Evolutionary conservation across 2,797 vertebrate genomes (phyloP).

Genomic region (Esox masquinongy): DNA sequence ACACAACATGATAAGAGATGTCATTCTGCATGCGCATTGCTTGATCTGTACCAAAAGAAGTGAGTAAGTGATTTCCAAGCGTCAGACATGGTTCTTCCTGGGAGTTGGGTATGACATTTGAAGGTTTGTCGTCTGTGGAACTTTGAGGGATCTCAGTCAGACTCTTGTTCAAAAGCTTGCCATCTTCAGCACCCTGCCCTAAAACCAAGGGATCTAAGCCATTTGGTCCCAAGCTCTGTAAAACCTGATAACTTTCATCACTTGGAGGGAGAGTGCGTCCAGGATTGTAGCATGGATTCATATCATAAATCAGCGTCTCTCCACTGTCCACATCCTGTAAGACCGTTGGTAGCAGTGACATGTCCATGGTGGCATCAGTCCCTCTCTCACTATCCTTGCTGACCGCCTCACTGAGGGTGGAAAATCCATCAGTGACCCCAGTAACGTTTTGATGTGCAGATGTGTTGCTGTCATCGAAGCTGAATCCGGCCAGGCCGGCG

Average conservation of each 20-base stretch:
- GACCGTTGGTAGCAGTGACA: neutral
- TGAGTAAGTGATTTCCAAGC: conserved; percentile 2
- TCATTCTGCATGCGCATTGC: conserved; percentile 24
- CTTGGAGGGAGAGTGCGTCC: neutral
- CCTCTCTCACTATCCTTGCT: neutral
- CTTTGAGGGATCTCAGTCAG: neutral
- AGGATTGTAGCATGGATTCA: conserved; percentile 25
- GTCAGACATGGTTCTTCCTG: conserved; percentile 17
- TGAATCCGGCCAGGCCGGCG: neutral
- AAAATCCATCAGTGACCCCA: conserved; percentile 26
- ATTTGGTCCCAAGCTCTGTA: conserved; percentile 17
- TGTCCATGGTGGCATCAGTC: neutral
- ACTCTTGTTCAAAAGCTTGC: neutral
- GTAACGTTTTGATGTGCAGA: neutral
- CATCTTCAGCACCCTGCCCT: neutral
- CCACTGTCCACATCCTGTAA: neutral
- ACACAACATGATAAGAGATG: conserved; percentile 34
- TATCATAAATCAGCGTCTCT: conserved; percentile 7
- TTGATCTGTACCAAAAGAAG: conserved; percentile 3
- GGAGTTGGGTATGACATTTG: conserved; percentile 31
- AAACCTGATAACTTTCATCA: conserved; percentile 33
- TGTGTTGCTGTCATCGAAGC: neutral
- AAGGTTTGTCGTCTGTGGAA: conserved; percentile 31
- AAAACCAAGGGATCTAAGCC: neutral
- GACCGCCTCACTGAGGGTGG: conserved; percentile 21